Base-by-base conservation (phyloP, 2,888 invertebrate species). In the Ochlodes sylvanus region DNA sequence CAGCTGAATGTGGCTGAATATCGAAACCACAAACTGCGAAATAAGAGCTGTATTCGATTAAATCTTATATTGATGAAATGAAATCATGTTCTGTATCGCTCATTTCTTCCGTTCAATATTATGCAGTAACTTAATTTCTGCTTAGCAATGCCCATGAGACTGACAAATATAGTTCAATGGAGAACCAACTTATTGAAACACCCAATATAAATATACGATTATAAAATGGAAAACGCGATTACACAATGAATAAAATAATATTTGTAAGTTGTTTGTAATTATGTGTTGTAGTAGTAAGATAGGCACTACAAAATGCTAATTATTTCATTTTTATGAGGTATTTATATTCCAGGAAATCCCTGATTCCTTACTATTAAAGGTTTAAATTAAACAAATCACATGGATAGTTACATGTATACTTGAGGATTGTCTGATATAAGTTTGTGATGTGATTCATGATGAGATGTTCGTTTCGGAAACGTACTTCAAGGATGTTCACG, bases 401-500 rank as follows among this genome's bases (percentile, higher is more conserved):
- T 27, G 21, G 32, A 50, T 27, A 54, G n/a, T n/a, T 14, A 27
- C 12, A 27, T 32, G 6, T 54, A 54, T 50, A 62, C 7, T 55
- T 58, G 38, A 65, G 57, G 50, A 65, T 38, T 57, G 38, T 12
- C 57, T 15, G 47, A 21, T n/a, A 7, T 42, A 58, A 27, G 41
- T 66, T 66, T 38, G 52, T 60, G 32, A 47, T 38, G 52, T 60
- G 32, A 47, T 47, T 60, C 60, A 47, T 44, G 32, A 58, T 56
- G 15, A 55, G 27, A 57, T 57, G 65, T 38, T 14, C 34, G 57
- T 65, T 50, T 56, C 38, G 50, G 27, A 44, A 65, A 50, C 57
- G 47, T 15, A 27, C 21, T 41, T 50, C 57, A n/a, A 10, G 27
- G 27, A 42, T 69, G 62, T 72, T 69, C 69, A 32, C 63, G 47